phyloP scores from a whole-genome alignment of 2,888 invertebrate genomes.

The Elegia similella region DNA sequence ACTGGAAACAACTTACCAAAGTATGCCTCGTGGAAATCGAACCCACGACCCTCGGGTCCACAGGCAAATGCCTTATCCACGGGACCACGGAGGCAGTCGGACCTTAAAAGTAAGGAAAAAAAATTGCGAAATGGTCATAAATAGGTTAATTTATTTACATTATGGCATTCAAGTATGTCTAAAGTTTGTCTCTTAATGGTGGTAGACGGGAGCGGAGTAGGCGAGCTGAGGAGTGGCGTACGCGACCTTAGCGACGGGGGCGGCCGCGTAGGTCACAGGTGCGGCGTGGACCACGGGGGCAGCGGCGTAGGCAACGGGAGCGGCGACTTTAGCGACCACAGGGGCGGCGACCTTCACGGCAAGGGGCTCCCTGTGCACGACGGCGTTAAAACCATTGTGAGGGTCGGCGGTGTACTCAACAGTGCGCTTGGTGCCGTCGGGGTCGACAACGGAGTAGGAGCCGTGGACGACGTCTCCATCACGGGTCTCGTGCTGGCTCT shows the following conservation, averaged over 20 bases:
- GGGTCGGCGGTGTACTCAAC: conserved; percentile 78
- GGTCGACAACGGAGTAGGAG: conserved; percentile 71
- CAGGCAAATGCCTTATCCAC: no score
- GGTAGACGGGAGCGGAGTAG: conserved; percentile 41
- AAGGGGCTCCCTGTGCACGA: conserved; percentile 69
- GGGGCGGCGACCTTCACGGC: conserved; percentile 44
- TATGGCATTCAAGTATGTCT: conserved; percentile 36
- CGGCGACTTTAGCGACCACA: conserved; percentile 36
- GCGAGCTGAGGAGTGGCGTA: conserved; percentile 33
- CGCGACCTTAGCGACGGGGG: conserved; percentile 32
- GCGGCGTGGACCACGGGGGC: conserved; percentile 26
- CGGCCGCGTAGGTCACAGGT: conserved; percentile 31
- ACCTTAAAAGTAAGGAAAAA: not conserved
- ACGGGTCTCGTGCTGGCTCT: conserved; percentile 71
- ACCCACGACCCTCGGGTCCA: no score
- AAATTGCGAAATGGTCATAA: conserved; percentile 3
- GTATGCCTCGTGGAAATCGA: no score
- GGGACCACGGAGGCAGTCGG: no score
- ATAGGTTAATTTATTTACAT: conserved; percentile 46
- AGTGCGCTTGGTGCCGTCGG: conserved; percentile 73
- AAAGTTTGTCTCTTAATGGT: conserved; percentile 38
- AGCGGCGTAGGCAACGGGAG: conserved; percentile 32
- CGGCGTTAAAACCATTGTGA: conserved; percentile 76
- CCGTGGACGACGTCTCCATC: conserved; percentile 76
- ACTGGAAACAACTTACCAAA: no score